Evolutionary conservation across 2,113 vertebrate genomes (phyloP), one percentile per base, ranked within the genome.

Genomic region (Macquaria australasica): DNA sequence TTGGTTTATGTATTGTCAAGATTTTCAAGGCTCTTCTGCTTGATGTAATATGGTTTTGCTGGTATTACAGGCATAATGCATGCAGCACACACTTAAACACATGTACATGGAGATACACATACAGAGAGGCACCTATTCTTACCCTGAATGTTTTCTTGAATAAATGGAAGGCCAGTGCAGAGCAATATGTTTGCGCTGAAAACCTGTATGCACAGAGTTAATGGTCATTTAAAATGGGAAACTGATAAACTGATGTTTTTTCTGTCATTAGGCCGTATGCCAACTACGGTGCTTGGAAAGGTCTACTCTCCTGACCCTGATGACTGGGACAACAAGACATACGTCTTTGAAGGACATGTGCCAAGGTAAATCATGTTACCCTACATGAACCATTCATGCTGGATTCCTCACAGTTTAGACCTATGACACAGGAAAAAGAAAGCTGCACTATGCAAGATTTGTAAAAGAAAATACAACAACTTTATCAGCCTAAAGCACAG

Each of bases 301-400:
- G 97, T 97, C 62, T 97, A 96, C 88, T 95, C 96, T 68, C 97
- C 96, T 15, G 97, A 98, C 93, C 96, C 95, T 21, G 97, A 98
- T 85, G 97, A 98, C 91, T 97, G 97, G 97, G 97, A 97, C 94
- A 98, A 97, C 94, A 98, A 98, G 95, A 98, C 97, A 1, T 98
- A 96, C 72, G 83, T 95, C 70, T 96, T 96, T 85, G 97, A 97
- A 94, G 97, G 96, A 93, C 95, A 97, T 77, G 89, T 96, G 81
- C 95, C 96, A 79, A 97, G 95, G 97, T 98, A 95, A 96, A 93
- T 37, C 39, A 16, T n/a, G 1, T 11, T 8, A 37, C 63, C 70
- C 12, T 9, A 37, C 12, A 21, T 58, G 16, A 34, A 53, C 2
- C 68, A 11, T 60, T 48, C 28, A 34, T 66, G 45, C 23, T 43